A percentile compares a stretch with the other conserved stretches of the same genome.
These are phyloP conservation scores for Paramormyrops hopkinsi DNA, from an alignment of 2,797 vertebrate species.

Conservation along the genomic window DNA sequence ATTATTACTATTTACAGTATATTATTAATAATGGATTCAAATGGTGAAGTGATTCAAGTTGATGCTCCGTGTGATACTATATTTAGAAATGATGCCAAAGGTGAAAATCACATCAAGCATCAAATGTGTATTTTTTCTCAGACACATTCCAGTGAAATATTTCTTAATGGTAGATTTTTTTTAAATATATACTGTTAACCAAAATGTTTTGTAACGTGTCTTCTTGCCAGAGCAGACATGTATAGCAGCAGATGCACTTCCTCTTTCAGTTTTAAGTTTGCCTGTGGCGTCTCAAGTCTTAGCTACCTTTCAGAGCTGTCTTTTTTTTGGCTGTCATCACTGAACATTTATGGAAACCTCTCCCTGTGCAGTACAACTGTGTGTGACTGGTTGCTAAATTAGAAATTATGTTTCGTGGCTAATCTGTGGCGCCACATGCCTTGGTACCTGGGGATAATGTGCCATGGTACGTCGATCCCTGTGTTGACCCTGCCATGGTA, in stretches of 20 bases:
- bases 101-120: neutral
- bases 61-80: neutral
- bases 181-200: neutral
- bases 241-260: constrained; percentile 2
- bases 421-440: neutral
- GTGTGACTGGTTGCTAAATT: neutral
- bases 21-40: neutral
- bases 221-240: neutral
- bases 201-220: neutral
- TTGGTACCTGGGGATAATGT: neutral
- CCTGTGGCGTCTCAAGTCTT: neutral
- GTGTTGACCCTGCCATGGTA: no score
- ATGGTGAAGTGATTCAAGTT: neutral
- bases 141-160: neutral
- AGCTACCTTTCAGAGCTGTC: neutral
- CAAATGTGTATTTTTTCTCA: neutral
- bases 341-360: neutral
- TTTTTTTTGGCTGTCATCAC: neutral
- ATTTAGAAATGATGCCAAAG: neutral
- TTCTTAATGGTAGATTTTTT: constrained; percentile 1
- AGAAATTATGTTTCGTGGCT: neutral
- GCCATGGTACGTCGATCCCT: neutral
- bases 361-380: neutral
- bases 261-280: neutral
- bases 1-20: neutral